Conservation (phyloP, 1,140 invertebrate species). For the Psix sp. region DNA sequence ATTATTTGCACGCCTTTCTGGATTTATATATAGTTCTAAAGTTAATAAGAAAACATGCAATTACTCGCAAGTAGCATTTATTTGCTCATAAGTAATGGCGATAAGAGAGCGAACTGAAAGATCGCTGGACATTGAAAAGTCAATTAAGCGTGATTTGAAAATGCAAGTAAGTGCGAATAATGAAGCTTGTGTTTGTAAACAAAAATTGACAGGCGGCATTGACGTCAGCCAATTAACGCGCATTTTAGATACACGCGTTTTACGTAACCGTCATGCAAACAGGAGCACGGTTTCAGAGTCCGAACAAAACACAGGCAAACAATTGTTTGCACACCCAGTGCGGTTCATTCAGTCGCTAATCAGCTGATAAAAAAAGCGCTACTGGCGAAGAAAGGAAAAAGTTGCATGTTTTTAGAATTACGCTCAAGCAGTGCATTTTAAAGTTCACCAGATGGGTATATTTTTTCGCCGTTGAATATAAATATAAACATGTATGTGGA, state of each 20-base stretch:
- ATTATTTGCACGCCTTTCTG: too few relatives aligned
- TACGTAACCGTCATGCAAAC: conserved; percentile 14
- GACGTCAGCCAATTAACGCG: conserved; percentile 34
- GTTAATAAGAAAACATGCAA: too few relatives aligned
- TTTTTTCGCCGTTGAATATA: too few relatives aligned
- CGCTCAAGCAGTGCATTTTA: too few relatives aligned
- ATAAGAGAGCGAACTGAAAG: background rate
- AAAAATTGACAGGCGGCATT: conserved; percentile 14
- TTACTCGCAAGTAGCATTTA: too few relatives aligned
- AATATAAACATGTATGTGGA: too few relatives aligned
- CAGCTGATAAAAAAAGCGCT: conserved; percentile 10
- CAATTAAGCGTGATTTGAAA: conserved; percentile 1
- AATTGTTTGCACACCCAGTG: conserved; percentile 6
- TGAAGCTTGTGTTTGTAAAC: conserved; percentile 10
- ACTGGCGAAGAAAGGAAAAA: background rate
- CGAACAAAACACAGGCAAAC: conserved; percentile 4
- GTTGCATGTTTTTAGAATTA: too few relatives aligned
- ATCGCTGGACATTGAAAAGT: background rate
- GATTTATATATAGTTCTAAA: too few relatives aligned
- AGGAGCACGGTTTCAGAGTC: conserved; percentile 9
- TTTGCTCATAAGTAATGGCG: too few relatives aligned
- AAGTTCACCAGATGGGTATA: too few relatives aligned
- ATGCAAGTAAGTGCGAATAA: conserved; percentile 8
- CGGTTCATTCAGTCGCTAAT: conserved; percentile 12
- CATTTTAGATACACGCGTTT: conserved; percentile 20